phyloP scores from a whole-genome alignment of 2,888 invertebrate genomes.

The Osmoderma eremita region DNA sequence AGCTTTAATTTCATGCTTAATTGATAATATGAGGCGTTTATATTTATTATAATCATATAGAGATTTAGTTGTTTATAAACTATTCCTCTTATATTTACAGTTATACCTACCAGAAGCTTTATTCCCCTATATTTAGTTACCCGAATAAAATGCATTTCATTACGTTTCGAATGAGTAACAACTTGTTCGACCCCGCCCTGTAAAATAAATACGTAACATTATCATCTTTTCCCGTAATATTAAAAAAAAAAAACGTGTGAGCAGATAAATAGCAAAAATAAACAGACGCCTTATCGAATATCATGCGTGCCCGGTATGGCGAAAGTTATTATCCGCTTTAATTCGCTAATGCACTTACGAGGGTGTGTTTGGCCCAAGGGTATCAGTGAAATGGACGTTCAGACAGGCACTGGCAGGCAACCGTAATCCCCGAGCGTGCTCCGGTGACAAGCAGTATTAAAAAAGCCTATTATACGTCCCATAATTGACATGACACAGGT shows the following conservation, averaged over 20 bases:
- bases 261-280: conserved; percentile 37
- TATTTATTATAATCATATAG: too few relatives aligned
- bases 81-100: too few relatives aligned
- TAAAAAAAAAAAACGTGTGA: conserved; percentile 34
- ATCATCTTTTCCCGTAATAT: conserved; percentile 22
- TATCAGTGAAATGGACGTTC: conserved; percentile 32
- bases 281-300: conserved; percentile 41
- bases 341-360: conserved; percentile 41
- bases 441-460: conserved; percentile 37
- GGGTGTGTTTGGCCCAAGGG: conserved; percentile 41
- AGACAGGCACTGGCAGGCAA: conserved; percentile 34
- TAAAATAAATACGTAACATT: conserved; percentile 34
- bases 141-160: too few relatives aligned
- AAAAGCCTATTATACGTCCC: conserved; percentile 38
- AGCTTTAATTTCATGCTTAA: too few relatives aligned
- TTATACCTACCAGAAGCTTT: too few relatives aligned
- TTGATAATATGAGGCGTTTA: too few relatives aligned
- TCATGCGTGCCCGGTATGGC: conserved; percentile 40
- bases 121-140: too few relatives aligned
- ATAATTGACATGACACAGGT: conserved; percentile 38
- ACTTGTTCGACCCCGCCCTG: conserved; percentile 15
- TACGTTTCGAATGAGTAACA: not conserved
- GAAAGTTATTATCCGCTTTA: conserved; percentile 42
- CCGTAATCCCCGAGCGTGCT: conserved; percentile 33
- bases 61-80: too few relatives aligned